Percentiles rank a stretch among this genome's conserved stretches.
Evolutionary conservation across 1,140 invertebrate genomes (phyloP).

Genomic region (Limonius californicus): DNA sequence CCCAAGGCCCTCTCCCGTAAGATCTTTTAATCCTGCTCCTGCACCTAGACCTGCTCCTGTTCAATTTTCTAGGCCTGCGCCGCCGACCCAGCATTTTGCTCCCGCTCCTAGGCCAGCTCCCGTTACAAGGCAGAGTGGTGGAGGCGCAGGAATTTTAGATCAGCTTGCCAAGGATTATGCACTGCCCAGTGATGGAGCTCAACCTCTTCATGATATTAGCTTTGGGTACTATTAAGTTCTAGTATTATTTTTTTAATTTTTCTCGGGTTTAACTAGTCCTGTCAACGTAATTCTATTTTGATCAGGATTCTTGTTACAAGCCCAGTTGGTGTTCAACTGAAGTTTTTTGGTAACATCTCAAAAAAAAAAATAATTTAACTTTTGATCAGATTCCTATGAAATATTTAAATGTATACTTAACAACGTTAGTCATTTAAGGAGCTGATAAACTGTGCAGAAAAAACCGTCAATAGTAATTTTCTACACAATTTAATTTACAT

Average conservation of each 20-base stretch:
- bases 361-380: constrained; percentile 13
- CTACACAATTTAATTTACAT: too few species aligned
- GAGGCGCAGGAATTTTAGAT: constrained; percentile 60
- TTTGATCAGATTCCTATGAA: too few species aligned
- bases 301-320: background rate
- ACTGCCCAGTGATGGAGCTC: constrained; percentile 61
- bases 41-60: constrained; percentile 18
- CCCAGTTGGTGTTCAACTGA: constrained; percentile 23
- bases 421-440: too few species aligned
- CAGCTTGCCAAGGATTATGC: constrained; percentile 77
- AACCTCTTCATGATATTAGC: constrained; percentile 72
- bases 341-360: constrained; percentile 13
- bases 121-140: constrained; percentile 48
- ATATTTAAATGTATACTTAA: too few species aligned
- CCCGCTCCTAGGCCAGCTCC: constrained; percentile 39
- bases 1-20: constrained; percentile 16
- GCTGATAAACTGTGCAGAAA: too few species aligned
- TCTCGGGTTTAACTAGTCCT: constrained; percentile 26
- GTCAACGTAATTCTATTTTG: background rate
- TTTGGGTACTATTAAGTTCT: constrained; percentile 55
- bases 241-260: constrained; percentile 4
- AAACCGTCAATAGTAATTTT: too few species aligned
- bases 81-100: constrained; percentile 25
- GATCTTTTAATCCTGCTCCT: background rate
- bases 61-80: constrained; percentile 24